Base-by-base conservation (phyloP, 2,888 invertebrate genomes). In the Rhagonycha lutea region DNA sequence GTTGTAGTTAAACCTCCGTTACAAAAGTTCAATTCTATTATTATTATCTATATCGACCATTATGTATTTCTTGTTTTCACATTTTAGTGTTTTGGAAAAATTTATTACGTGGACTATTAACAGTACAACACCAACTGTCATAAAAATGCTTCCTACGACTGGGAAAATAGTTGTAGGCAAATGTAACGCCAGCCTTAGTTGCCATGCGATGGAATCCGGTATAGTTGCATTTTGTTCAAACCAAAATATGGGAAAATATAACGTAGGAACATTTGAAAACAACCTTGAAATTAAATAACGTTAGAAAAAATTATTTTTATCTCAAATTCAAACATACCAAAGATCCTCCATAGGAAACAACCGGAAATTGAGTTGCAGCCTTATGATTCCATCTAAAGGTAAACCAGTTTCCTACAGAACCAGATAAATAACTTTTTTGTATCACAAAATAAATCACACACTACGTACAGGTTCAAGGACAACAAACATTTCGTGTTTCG, bases 291-390 rank as follows among this genome's bases (percentile, higher is more conserved):
- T 26, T 0, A 65, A 23, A 62, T 11, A 18, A 29, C 12, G 29
- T 23, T 2, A 1, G n/a, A 29, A 11, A 68, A 68, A 68, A 29
- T 5, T 0, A 24, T 8, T 89, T 87, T 72, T 70, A 73, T 74
- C 70, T 74, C 14, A 12, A 7, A 7, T 29, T 29, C 3, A 8
- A 81, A 90, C 92, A 92, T 88, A 95, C 95, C 86, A 86, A 11
- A 95, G 88, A 24, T 89, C 88, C 4, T 89, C 85, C 75, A 90
- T 91, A 0, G 94, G 92, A 76, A 93, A 92, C 3, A 96, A 86
- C 68, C 92, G 89, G 79, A 96, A 90, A 85, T 96, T 96, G 71
- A 95, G 89, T 87, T 96, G 96, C 69, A 96, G 91, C 79, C 94
- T 90, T 0, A 94, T 96, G 0, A 93, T 90, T 0, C 96, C 95